Base-by-base conservation (phyloP, 2,888 invertebrate genomes). In the Eugnorisma glareosa region DNA sequence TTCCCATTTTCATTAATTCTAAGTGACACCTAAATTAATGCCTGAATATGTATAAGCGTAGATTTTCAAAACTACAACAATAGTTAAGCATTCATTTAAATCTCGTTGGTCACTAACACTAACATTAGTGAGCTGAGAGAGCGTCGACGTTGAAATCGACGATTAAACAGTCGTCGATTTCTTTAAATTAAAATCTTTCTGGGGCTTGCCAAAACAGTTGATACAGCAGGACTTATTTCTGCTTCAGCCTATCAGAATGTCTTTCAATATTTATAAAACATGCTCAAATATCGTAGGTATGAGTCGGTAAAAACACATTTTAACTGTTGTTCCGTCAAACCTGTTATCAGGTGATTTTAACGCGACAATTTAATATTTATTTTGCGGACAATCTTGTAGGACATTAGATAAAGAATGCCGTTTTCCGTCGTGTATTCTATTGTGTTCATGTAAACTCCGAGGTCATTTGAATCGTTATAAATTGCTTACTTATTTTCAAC, bases 341-440 rank as follows among this genome's bases (percentile, higher is more conserved):
- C 51, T 76, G 28, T 31, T 54, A 79, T 71, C 71, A 59, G 37
- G 61, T 61, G 54, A 40, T 54, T 73, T 81, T 28, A 74, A 31
- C 69, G 35, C 43, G 45, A 83, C 54, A 61, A 70, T 54, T 24
- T 66, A 45, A 77, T 67, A 54, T 80, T 64, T 77, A 66, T 80
- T 69, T 82, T 37, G 43, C n/a, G 5, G 51, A 69, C 35, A 37
- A 67, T 77, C 64, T 77, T 67, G 64, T 59, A 35, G 15, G 37
- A 66, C n/a, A 40, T 67, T n/a, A 43, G 66, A 69, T 77, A 67
- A 66, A 69, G 37, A 82, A 77, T 59, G 18, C 13, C n/a, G 31
- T 40, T 67, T 54, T 31, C 37, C 13, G 66, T 63, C 21, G n/a
- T 43, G 67, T 40, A 67, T 21, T 48, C 57, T 24, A 31, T 61